These are phyloP conservation scores for Neelides folsomi DNA, from an alignment of 2,888 invertebrate genomes.

Conservation along the genomic window DNA sequence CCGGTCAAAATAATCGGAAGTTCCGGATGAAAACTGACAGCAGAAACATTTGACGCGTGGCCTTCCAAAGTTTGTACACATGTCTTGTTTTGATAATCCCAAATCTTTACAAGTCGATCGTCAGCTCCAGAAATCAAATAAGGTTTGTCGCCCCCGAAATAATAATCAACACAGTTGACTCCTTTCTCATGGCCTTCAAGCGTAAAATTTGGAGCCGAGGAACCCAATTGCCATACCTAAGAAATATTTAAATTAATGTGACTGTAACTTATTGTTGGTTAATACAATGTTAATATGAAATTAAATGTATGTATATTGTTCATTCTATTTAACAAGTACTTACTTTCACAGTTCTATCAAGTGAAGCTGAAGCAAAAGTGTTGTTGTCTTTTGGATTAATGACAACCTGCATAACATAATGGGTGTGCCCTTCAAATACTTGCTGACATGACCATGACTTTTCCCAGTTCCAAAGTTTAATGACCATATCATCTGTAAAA, in stretches of 20 bases:
- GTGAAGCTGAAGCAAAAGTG: conserved; percentile 97
- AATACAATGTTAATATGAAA: too few species aligned
- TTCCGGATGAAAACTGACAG: conserved; percentile 94
- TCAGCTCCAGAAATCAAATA: conserved; percentile 98
- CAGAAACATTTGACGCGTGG: conserved; percentile 49
- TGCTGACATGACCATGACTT: conserved; percentile 96
- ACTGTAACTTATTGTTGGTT: too few species aligned
- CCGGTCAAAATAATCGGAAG: conserved; percentile 92
- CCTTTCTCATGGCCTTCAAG: conserved; percentile 97
- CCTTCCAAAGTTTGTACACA: conserved; percentile 97
- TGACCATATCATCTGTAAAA: conserved; percentile 82
- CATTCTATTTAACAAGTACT: conserved; percentile 4
- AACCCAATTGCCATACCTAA: conserved; percentile 93
- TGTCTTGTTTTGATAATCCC: conserved; percentile 99
- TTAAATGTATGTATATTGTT: too few species aligned
- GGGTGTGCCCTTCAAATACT: conserved; percentile 97
- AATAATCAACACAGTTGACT: conserved; percentile 98
- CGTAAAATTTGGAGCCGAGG: conserved; percentile 93
- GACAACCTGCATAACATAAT: conserved; percentile 99
- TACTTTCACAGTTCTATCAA: conserved; percentile 91
- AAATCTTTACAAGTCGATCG: conserved; percentile 93
- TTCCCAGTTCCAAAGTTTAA: conserved; percentile 99
- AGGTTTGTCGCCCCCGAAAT: conserved; percentile 97
- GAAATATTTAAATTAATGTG: neutral
- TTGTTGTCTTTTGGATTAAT: conserved; percentile 99